A percentile compares a stretch with the other conserved stretches of the same genome.
phyloP scores from a whole-genome alignment of 2,888 invertebrate species.

The Machimus rusticus region DNA sequence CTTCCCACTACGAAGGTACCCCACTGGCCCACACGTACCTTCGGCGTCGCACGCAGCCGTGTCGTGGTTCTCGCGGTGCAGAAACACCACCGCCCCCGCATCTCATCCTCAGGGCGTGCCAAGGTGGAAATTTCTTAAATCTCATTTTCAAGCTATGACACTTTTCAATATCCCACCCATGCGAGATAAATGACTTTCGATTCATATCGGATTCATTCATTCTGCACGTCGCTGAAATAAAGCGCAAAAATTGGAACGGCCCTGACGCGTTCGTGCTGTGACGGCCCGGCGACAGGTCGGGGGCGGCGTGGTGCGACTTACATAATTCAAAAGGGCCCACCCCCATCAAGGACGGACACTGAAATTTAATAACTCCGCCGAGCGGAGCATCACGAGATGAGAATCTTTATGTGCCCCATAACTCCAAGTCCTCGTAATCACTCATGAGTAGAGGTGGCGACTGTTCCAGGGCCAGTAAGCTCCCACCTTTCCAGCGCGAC shows the following conservation, averaged over 20 bases:
- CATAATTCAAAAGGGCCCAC: neutral
- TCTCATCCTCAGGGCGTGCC: neutral
- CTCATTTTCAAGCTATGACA: conserved; percentile 20
- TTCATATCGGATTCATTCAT: conserved; percentile 10
- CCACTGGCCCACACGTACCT: neutral
- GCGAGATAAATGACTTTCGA: conserved; percentile 23
- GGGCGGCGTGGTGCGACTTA: neutral
- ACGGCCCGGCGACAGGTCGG: neutral
- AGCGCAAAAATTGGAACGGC: neutral
- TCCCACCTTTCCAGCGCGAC: neutral
- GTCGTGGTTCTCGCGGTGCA: neutral
- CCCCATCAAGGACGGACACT: neutral
- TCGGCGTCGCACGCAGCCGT: neutral
- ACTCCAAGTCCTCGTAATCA: conserved; percentile 2
- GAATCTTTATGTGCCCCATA: conserved; percentile 26
- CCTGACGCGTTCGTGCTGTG: neutral
- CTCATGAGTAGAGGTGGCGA: neutral
- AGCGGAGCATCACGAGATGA: conserved; percentile 14
- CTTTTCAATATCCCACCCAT: conserved; percentile 12
- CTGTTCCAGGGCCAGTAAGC: neutral
- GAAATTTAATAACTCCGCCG: conserved; percentile 26
- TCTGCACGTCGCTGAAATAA: neutral
- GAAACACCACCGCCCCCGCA: neutral
- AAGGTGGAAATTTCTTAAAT: conserved; percentile 10
- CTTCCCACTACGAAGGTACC: neutral